Conservation (phyloP, 2,113 vertebrate species). For the Melozone crissalis region DNA sequence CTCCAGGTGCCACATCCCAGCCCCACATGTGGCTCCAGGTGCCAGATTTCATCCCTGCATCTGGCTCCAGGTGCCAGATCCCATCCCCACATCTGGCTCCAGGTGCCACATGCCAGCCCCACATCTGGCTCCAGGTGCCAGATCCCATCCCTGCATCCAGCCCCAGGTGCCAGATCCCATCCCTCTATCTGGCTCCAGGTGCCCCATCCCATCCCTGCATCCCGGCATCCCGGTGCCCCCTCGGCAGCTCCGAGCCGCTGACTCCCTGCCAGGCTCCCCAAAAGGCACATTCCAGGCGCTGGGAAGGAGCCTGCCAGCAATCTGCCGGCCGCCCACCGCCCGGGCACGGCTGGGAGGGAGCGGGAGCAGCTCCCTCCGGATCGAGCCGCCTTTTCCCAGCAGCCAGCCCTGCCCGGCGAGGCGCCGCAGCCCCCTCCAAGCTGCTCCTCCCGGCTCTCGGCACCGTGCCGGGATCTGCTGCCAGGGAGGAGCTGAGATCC, state of each 20-base stretch:
- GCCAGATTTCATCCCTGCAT: too few relatives aligned
- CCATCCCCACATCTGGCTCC: too few relatives aligned
- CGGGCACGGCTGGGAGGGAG: neutral
- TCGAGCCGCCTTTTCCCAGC: neutral
- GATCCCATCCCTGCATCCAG: neutral
- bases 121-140: neutral
- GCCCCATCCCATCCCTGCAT: neutral
- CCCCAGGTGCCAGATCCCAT: neutral
- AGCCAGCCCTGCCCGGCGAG: neutral
- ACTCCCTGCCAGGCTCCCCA: neutral
- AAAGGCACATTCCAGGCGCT: neutral
- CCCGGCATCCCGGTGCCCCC: rapidly evolving
- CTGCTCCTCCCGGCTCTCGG: neutral
- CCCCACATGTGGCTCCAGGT: rapidly evolving
- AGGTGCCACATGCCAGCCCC: neutral
- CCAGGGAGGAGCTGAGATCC: neutral
- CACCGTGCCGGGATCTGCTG: neutral
- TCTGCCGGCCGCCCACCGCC: neutral
- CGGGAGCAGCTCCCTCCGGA: neutral
- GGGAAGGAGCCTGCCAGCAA: neutral
- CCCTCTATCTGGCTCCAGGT: too few relatives aligned
- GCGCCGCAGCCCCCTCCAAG: neutral
- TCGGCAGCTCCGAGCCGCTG: neutral
- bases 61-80: too few relatives aligned
- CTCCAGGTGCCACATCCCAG: neutral